Evolutionary conservation across 1,140 invertebrate genomes (phyloP).

Genomic region (Drosophila persimilis): DNA sequence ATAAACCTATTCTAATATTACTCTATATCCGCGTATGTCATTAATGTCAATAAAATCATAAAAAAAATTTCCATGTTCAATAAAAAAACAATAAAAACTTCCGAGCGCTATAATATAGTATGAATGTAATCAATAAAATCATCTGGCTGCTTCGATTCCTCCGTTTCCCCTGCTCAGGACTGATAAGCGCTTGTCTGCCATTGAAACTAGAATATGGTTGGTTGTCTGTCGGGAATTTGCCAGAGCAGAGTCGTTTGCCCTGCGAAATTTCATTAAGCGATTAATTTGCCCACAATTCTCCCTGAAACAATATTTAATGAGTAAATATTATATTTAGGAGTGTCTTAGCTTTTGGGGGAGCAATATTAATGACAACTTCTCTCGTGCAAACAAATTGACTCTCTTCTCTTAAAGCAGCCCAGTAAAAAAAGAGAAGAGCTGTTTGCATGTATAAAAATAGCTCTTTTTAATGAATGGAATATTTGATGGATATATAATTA

Average conservation of each 20-base stretch:
- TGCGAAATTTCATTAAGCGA: conserved; percentile 31
- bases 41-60: no score
- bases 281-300: conserved; percentile 30
- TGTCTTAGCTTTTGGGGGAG: not conserved
- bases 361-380: not conserved
- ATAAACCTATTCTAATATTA: no score
- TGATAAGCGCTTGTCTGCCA: conserved; percentile 47
- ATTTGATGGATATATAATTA: no score
- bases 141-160: conserved; percentile 25
- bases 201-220: conserved; percentile 6
- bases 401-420: no score
- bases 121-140: conserved; percentile 26
- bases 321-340: conserved; percentile 33
- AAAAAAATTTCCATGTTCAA: no score
- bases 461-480: no score
- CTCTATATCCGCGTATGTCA: not conserved
- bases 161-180: conserved; percentile 8
- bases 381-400: no score
- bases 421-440: no score
- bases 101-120: no score
- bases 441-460: no score
- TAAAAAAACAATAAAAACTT: no score
- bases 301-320: conserved; percentile 38
- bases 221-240: conserved; percentile 45
- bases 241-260: conserved; percentile 20